Base-by-base conservation (phyloP, 1,140 invertebrate genomes). In the Drosophila mojavensis region DNA sequence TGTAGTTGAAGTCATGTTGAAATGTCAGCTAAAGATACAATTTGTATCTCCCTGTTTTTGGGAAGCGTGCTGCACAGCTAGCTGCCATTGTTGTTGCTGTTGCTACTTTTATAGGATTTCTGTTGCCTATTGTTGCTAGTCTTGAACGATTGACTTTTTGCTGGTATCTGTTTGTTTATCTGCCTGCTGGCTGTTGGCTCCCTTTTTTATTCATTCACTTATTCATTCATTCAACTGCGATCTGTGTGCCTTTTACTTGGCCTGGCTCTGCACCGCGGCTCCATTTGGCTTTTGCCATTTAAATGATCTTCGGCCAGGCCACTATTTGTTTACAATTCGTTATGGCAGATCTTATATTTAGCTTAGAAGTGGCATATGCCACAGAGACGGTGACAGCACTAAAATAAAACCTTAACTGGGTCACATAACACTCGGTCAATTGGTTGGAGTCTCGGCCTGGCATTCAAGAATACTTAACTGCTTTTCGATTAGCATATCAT, bases 1-100 rank as follows among this genome's bases (percentile, higher is more conserved):
- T 62, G 15, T 30, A 53, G 47, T 41, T 50, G 48, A 41, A 85
- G 79, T 82, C 78, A 86, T 86, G 83, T 88, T 75, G 72, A 86
- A 86, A 88, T 86, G 82, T 86, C 82, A 86, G 72, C 75, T 66
- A 62, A 53, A 88, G 71, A 77, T 76, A 86, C 72, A 88, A 86
- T 86, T 88, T 86, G 82, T 88, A 79, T 55, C 70, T 69, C 51
- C 70, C 72, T 88, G 73, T 55, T 54, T 64, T 88, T 88, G 83
- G 83, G 71, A 6, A 86, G 71, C 79, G 65, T 86, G 71, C 82
- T 85, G 71, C 47, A 51, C 20, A 41, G 66, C 59, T 60, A 33
- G 39, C 56, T 54, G 26, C 56, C 47, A 50, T 53, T 62, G 65
- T 54, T 62, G 70, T 51, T 62, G 53, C 50, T 62, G 17, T 74